Evolutionary conservation across 2,888 invertebrate genomes (phyloP).

Genomic region (Argyresthia albistria): DNA sequence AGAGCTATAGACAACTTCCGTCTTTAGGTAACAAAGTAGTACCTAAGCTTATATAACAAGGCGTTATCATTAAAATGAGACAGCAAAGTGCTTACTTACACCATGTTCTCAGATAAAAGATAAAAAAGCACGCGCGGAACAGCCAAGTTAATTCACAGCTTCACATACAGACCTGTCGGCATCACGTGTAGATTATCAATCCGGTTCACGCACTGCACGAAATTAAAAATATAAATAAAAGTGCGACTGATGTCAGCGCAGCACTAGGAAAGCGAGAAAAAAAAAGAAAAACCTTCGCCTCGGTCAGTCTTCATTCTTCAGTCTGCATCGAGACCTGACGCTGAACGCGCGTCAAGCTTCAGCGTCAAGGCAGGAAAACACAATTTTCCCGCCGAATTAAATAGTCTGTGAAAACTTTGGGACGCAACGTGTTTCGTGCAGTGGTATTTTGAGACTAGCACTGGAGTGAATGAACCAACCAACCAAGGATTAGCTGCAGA

Average conservation of each 20-base stretch:
- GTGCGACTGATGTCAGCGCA: background rate
- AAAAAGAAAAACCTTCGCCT: background rate
- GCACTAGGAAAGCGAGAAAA: background rate
- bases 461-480: background rate
- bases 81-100: too few relatives aligned
- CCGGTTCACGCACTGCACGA: slow-evolving; percentile 27
- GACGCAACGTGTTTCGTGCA: background rate
- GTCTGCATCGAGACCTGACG: background rate
- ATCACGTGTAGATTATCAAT: slow-evolving; percentile 19
- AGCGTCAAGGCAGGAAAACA: too few relatives aligned
- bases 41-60: too few relatives aligned
- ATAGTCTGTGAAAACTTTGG: background rate
- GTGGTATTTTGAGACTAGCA: background rate
- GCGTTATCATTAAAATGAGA: too few relatives aligned
- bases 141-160: too few relatives aligned
- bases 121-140: too few relatives aligned
- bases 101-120: too few relatives aligned
- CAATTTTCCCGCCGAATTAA: background rate
- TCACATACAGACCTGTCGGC: slow-evolving; percentile 10
- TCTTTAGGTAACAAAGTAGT: too few relatives aligned
- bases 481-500: background rate
- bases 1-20: too few relatives aligned
- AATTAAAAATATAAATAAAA: slow-evolving; percentile 31
- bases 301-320: too few relatives aligned
- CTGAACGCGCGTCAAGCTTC: too few relatives aligned